Conservation (phyloP, 2,797 vertebrate species). For the Psittacula echo region DNA sequence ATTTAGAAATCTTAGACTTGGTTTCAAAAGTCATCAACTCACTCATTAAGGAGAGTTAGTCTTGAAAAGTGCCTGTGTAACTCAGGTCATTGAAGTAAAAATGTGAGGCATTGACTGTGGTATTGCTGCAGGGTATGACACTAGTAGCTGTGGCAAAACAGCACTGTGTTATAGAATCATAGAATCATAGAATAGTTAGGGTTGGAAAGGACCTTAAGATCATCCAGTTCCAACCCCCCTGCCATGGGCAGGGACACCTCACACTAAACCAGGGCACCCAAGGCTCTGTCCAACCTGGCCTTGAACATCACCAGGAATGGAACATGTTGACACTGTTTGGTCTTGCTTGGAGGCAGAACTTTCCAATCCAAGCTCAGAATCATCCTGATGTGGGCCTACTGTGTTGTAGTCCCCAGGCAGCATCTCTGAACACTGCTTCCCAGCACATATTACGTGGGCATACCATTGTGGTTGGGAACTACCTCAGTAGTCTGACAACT, state of each 20-base stretch:
- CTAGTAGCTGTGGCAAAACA: accelerated
- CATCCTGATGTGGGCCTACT: neutral
- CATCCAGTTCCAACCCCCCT: too few species aligned
- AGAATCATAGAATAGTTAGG: too few species aligned
- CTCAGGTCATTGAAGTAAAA: neutral
- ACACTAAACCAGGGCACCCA: too few species aligned
- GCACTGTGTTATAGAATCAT: too few species aligned
- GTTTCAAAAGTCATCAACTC: neutral
- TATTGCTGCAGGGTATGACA: neutral
- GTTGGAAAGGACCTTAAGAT: too few species aligned
- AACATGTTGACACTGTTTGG: neutral
- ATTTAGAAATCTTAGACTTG: neutral
- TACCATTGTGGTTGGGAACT: neutral
- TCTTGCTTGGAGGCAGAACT: neutral
- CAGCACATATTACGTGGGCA: accelerated
- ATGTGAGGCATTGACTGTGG: neutral
- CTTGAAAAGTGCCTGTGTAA: neutral
- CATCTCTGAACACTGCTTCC: neutral
- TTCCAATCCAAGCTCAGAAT: neutral
- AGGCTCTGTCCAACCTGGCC: too few species aligned
- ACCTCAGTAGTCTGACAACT: neutral
- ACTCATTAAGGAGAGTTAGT: neutral
- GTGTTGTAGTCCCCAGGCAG: neutral
- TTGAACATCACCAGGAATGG: too few species aligned
- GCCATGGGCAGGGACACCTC: too few species aligned